A percentile compares a stretch with the other conserved stretches of the same genome.
phyloP scores from a whole-genome alignment of 2,888 invertebrate species.

The Campoplex nolae region DNA sequence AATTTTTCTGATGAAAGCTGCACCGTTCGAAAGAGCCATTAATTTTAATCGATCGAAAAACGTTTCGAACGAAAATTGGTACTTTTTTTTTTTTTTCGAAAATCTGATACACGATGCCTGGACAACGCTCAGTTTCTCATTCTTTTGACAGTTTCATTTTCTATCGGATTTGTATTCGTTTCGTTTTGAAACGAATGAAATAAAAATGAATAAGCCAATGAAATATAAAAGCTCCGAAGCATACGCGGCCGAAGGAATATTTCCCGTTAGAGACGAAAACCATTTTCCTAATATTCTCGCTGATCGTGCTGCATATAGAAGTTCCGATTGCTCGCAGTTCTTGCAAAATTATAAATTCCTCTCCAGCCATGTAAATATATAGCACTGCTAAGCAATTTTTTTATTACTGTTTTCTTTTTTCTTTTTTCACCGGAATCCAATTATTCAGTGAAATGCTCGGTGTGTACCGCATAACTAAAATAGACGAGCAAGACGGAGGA shows the following conservation, averaged over 20 bases:
- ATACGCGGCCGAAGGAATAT: not conserved
- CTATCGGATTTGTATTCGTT: too few species aligned
- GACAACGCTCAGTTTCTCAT: too few species aligned
- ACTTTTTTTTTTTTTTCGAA: too few species aligned
- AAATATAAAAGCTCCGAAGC: not conserved
- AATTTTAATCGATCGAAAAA: not conserved
- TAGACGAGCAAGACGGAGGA: not conserved
- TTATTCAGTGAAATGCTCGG: slow-evolving; percentile 44
- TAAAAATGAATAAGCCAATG: not conserved
- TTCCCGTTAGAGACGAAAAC: not conserved
- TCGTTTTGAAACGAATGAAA: too few species aligned
- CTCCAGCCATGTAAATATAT: not conserved
- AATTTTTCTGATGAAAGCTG: not conserved
- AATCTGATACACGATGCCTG: too few species aligned
- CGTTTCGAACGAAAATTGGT: too few species aligned
- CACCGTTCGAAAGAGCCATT: not conserved
- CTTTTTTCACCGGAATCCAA: slow-evolving; percentile 45
- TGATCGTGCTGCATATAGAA: not conserved
- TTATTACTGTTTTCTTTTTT: too few species aligned
- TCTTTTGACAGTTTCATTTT: too few species aligned
- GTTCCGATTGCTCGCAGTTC: not conserved
- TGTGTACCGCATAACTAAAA: slow-evolving; percentile 34
- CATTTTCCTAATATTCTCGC: not conserved
- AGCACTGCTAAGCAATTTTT: slow-evolving; percentile 12
- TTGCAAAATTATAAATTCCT: slow-evolving; percentile 52